phyloP scores from a whole-genome alignment of 2,113 vertebrate species.

The Aspiorhynchus laticeps region DNA sequence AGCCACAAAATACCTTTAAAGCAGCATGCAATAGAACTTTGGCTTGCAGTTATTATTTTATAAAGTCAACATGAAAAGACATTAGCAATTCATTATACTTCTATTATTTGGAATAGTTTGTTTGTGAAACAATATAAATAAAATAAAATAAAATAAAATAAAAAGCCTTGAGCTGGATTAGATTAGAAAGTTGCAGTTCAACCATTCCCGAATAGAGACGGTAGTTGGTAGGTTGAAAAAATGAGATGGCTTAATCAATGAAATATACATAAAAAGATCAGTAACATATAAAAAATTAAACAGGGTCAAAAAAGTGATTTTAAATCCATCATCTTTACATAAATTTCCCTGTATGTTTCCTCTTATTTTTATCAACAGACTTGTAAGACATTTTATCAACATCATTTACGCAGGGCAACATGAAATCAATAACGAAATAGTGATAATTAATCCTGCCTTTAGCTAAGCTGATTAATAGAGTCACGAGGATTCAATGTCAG shows the following conservation, averaged over 20 bases:
- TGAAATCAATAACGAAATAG: slow-evolving; percentile 15
- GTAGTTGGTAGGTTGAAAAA: neutral
- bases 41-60: neutral
- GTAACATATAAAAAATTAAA: neutral
- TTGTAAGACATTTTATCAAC: slow-evolving; percentile 14
- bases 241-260: neutral
- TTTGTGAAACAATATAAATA: neutral
- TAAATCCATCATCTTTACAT: slow-evolving; percentile 40
- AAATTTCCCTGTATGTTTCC: neutral
- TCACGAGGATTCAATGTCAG: neutral
- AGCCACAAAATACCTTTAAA: neutral
- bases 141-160: too few species aligned
- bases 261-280: neutral
- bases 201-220: neutral
- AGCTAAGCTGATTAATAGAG: neutral
- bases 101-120: neutral
- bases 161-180: too few species aligned
- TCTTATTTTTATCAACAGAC: neutral
- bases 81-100: neutral
- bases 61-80: neutral
- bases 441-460: neutral
- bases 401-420: neutral
- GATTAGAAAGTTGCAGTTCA: neutral
- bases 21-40: neutral
- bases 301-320: neutral